Evolutionary conservation across 2,888 invertebrate genomes (phyloP).

Genomic region (Koerneria pararmatus): DNA sequence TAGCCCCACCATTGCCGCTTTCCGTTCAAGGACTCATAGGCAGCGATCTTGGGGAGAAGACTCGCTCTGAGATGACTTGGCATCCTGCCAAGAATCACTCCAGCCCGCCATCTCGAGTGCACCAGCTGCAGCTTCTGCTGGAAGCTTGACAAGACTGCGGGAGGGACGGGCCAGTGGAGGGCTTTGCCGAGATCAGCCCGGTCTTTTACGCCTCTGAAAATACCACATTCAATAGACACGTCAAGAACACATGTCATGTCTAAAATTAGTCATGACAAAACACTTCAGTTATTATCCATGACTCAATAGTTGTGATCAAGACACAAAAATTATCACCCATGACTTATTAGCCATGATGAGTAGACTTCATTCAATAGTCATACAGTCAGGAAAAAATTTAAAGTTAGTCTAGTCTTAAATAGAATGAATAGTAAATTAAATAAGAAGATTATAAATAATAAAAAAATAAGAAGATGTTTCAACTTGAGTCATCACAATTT

Average conservation of each 20-base stretch:
- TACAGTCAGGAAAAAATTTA: no score
- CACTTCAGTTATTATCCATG: no score
- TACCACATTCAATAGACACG: not conserved
- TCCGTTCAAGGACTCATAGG: constrained; percentile 73
- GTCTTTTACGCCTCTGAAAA: constrained; percentile 64
- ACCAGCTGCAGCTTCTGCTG: constrained; percentile 61
- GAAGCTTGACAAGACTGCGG: constrained; percentile 70
- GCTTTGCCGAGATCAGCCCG: constrained; percentile 75
- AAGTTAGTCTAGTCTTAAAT: no score
- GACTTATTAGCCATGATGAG: no score
- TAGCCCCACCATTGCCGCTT: constrained; percentile 74
- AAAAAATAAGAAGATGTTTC: no score
- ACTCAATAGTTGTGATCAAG: no score
- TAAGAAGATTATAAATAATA: no score
- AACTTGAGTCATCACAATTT: no score
- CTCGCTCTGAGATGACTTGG: constrained; percentile 63
- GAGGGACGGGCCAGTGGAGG: constrained; percentile 78
- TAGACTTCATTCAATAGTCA: no score
- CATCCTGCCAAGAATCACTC: constrained; percentile 42
- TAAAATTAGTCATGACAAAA: not conserved
- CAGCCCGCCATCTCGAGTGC: constrained; percentile 51
- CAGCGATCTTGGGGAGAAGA: constrained; percentile 73
- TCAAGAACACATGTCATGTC: not conserved
- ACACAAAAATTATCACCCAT: no score
- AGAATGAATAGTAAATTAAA: no score